A percentile compares a stretch with the other conserved stretches of the same genome.
Evolutionary conservation across 2,888 invertebrate species (phyloP).

Genomic region (Synergus laeviventris): DNA sequence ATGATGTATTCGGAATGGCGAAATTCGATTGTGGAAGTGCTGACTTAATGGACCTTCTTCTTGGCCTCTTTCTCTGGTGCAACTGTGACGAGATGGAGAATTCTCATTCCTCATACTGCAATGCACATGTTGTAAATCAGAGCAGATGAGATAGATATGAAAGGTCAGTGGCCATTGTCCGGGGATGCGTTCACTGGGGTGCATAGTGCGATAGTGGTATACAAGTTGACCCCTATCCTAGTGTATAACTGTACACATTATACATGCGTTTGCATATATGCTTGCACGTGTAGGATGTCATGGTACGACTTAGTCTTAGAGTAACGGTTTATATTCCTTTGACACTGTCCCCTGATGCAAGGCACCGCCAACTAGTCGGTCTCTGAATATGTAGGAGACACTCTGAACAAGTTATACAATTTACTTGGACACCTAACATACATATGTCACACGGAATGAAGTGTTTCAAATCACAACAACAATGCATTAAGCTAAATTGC

Average conservation of each 20-base stretch:
- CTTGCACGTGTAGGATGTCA: constrained; percentile 20
- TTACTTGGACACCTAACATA: background rate
- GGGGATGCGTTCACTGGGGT: constrained; percentile 38
- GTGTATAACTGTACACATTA: constrained; percentile 19
- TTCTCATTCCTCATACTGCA: constrained; percentile 41
- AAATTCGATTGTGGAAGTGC: too few species aligned
- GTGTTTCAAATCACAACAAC: too few species aligned
- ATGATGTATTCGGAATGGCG: too few species aligned
- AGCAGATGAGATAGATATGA: constrained; percentile 39
- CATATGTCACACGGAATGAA: background rate
- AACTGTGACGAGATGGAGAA: background rate
- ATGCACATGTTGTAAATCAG: constrained; percentile 41
- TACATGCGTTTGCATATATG: constrained; percentile 38
- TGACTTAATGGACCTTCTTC: too few species aligned
- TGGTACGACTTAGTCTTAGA: constrained; percentile 6
- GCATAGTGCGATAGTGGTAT: constrained; percentile 41
- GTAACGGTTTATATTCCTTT: constrained; percentile 23
- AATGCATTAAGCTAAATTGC: too few species aligned
- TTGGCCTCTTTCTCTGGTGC: background rate
- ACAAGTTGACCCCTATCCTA: constrained; percentile 41
- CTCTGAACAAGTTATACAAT: constrained; percentile 2
- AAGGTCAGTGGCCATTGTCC: constrained; percentile 29
- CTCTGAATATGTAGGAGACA: constrained; percentile 33
- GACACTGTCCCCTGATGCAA: constrained; percentile 5
- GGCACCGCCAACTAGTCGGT: background rate